phyloP scores from a whole-genome alignment of 2,888 invertebrate species.

The Cheilosia grossa region DNA sequence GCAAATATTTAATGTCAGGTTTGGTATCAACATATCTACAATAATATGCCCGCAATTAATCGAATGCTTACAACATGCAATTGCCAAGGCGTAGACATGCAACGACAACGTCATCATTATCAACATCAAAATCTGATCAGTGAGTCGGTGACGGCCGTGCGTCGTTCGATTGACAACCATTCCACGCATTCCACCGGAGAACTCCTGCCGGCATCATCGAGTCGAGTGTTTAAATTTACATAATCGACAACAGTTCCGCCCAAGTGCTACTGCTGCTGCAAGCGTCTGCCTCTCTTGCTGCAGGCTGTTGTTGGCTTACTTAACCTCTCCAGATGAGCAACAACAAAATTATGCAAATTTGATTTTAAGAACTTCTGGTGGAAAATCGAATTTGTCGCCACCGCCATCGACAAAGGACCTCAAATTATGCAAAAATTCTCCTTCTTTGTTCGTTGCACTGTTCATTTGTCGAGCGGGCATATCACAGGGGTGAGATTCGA shows the following conservation, averaged over 20 bases:
- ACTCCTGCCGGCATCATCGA: constrained; percentile 32
- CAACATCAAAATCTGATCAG: constrained; percentile 35
- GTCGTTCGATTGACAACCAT: constrained; percentile 53
- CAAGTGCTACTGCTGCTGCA: constrained; percentile 22
- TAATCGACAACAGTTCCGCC: constrained; percentile 73
- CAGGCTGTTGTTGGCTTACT: constrained; percentile 72
- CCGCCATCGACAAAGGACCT: constrained; percentile 53
- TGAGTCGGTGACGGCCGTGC: constrained; percentile 6
- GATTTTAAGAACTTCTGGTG: constrained; percentile 73
- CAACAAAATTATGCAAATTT: constrained; percentile 74
- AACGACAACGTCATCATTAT: constrained; percentile 54
- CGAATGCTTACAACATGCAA: constrained; percentile 28
- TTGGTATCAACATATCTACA: not conserved
- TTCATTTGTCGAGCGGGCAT: constrained; percentile 49
- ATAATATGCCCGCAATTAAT: constrained; percentile 11
- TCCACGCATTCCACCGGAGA: constrained; percentile 38
- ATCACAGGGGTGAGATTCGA: constrained; percentile 46
- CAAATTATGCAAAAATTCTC: constrained; percentile 61
- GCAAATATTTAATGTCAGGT: constrained; percentile 7
- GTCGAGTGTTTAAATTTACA: constrained; percentile 72
- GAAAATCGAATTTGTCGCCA: constrained; percentile 74
- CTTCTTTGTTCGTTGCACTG: constrained; percentile 51
- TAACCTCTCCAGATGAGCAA: constrained; percentile 74
- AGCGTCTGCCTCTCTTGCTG: constrained; percentile 41
- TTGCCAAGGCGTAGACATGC: constrained; percentile 50